phyloP scores from a whole-genome alignment of 2,113 vertebrate species.

The Mugil cephalus region DNA sequence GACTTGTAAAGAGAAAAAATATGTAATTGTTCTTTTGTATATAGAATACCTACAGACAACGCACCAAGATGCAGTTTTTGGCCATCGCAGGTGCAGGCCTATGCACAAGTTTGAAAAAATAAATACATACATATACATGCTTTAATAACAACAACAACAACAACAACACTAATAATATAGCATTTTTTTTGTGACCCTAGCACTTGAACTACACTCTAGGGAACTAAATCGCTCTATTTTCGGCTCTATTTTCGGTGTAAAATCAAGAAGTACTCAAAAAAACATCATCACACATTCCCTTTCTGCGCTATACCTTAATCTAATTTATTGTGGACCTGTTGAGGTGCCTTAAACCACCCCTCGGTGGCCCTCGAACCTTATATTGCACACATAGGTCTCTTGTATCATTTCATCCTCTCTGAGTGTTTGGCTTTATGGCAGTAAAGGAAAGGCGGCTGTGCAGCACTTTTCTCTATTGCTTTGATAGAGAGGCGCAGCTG shows the following conservation, averaged over 20 bases:
- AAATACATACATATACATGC: too few species aligned
- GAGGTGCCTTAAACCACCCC: background rate
- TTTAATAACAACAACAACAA: too few species aligned
- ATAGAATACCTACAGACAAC: too few species aligned
- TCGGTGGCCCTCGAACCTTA: constrained; percentile 1
- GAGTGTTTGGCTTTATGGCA: background rate
- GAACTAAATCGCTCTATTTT: too few species aligned
- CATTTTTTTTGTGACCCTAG: too few species aligned
- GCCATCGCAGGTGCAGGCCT: too few species aligned
- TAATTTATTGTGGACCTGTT: background rate
- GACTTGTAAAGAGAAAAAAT: too few species aligned
- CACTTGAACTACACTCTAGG: background rate
- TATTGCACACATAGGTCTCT: background rate
- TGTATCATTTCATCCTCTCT: background rate
- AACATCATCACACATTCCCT: constrained; percentile 2
- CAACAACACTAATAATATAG: too few species aligned
- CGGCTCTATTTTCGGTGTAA: too few species aligned
- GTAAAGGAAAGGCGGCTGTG: constrained; percentile 3
- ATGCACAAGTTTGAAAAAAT: too few species aligned
- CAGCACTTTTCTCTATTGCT: constrained; percentile 10
- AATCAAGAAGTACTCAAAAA: background rate
- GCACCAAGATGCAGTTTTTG: too few species aligned
- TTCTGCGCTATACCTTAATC: background rate
- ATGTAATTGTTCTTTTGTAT: too few species aligned
- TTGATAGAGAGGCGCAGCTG: constrained; percentile 83